These are phyloP conservation scores for Crocodylus rhombifer DNA, from an alignment of 2,797 vertebrate species.

Conservation along the genomic window DNA sequence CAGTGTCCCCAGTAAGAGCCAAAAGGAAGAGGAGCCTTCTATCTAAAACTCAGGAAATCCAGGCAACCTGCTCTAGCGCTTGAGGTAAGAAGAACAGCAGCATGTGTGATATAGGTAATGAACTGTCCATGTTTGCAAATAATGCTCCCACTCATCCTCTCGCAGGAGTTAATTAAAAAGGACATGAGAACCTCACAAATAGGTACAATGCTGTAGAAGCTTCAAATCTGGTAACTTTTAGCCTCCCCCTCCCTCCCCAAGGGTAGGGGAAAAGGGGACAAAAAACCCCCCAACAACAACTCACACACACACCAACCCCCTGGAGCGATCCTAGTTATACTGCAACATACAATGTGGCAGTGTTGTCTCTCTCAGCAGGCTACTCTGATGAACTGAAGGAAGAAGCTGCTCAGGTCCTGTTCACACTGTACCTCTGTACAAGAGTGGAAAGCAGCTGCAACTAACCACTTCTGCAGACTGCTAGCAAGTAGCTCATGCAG, in stretches of 20 bases:
- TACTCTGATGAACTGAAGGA: accelerated
- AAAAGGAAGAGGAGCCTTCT: background rate
- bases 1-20: accelerated
- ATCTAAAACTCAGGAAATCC: accelerated
- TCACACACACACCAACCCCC: background rate
- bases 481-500: background rate
- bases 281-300: background rate
- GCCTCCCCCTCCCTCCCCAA: no score
- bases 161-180: background rate
- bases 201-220: accelerated
- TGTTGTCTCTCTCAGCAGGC: background rate
- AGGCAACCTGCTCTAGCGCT: accelerated
- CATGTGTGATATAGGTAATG: background rate
- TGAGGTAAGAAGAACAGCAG: background rate
- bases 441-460: accelerated
- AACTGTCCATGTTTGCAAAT: background rate
- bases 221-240: background rate
- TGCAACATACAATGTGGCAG: accelerated
- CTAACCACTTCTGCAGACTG: accelerated
- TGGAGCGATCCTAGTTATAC: background rate
- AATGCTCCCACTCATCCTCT: background rate
- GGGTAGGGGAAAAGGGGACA: background rate
- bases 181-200: background rate
- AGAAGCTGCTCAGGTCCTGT: accelerated
- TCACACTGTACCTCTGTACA: background rate